phyloP scores from a whole-genome alignment of 2,888 invertebrate species.

The Deilephila porcellus region DNA sequence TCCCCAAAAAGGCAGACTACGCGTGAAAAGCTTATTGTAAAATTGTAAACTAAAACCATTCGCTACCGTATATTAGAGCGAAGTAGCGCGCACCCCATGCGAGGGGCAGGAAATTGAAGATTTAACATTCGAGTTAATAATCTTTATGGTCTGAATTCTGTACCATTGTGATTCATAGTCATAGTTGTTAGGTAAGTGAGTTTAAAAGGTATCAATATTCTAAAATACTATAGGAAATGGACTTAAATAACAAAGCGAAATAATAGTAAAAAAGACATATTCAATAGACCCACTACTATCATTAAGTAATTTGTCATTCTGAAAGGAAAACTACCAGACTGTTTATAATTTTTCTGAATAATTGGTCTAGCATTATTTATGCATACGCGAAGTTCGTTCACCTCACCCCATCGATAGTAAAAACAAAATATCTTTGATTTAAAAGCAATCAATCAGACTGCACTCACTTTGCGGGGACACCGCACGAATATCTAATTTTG shows the following conservation, averaged over 20 bases:
- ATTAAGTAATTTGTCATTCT: not conserved
- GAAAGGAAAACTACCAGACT: not conserved
- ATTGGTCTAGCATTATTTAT: not conserved
- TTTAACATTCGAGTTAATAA: too few species aligned
- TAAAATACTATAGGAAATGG: too few species aligned
- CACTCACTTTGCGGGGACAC: slow-evolving; percentile 79
- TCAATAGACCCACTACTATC: not conserved
- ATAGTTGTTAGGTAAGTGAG: too few species aligned
- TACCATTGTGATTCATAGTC: too few species aligned
- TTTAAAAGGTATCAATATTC: too few species aligned
- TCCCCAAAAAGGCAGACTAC: not conserved
- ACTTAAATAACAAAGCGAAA: too few species aligned
- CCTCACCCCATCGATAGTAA: slow-evolving; percentile 40
- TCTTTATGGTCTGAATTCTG: too few species aligned
- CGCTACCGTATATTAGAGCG: not conserved
- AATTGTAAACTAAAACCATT: not conserved
- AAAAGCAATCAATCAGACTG: slow-evolving; percentile 78
- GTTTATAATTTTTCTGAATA: not conserved
- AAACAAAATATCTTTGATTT: slow-evolving; percentile 44
- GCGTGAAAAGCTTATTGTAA: not conserved
- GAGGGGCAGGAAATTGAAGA: too few species aligned
- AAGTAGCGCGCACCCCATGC: too few species aligned
- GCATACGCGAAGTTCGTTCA: slow-evolving; percentile 14
- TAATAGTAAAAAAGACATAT: not conserved
- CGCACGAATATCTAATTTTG: slow-evolving; percentile 83